Evolutionary conservation across 2,113 vertebrate species (phyloP), one percentile per base, ranked within the genome.

Genomic region (Toxotes jaculatrix): DNA sequence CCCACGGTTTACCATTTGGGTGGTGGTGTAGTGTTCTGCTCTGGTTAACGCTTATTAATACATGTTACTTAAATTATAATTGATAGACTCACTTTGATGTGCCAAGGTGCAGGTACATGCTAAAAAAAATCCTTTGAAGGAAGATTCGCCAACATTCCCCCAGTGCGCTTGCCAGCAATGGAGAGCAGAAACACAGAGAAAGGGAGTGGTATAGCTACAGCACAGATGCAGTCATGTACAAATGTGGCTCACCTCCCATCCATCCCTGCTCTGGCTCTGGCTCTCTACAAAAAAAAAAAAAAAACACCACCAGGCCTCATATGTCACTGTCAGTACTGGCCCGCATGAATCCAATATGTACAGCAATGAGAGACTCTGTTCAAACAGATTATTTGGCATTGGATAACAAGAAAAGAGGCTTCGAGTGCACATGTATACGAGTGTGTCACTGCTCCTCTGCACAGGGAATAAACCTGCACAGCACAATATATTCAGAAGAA

Each of bases 51-150:
- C 64, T n/a, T 47, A 63, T 79, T 65, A 72, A 72, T 78, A 74
- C 27, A 1, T 79, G 63, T 53, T 78, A 51, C 67, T 82, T 55
- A 74, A 88, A 80, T 84, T 19, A 59, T 27, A 73, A 86, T 4
- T 83, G 87, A 86, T 65, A 49, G 83, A 65, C 70, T 64, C 21
- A 57, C 84, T 89, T 91, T 86, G 82, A 92, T 88, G 84, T 74
- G 23, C 36, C 0, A 5, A 13, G 45, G 56, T 77, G 21, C 76
- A 85, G 87, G 84, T 88, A 80, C 51, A 23, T 11, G 34, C 10
- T 43, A 69, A 72, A 75, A 72, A 47, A 79, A 74, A 74, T 34
- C 62, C 73, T 92, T 89, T 92, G 85, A 92, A 90, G 82, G 74
- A 57, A 77, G 79, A 68, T 72, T 79, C 68, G 71, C 67, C 56